Percentiles rank a stretch among this genome's conserved stretches.
phyloP scores from a whole-genome alignment of 2,888 invertebrate species.

The Diarsia brunnea region DNA sequence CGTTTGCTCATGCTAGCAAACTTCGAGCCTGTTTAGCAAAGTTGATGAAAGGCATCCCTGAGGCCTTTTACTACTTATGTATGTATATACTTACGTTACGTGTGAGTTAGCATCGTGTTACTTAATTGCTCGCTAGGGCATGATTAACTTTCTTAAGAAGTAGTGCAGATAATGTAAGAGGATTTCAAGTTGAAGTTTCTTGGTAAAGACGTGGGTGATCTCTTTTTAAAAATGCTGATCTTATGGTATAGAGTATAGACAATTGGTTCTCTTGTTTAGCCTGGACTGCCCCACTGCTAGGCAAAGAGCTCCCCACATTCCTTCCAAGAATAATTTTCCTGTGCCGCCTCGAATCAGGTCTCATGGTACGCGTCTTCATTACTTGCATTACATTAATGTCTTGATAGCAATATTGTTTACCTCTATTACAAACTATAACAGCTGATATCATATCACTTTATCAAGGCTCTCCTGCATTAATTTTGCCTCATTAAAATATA shows the following conservation, averaged over 20 bases:
- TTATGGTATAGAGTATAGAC: neutral
- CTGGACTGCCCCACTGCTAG: no score
- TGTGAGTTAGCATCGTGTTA: neutral
- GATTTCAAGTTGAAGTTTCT: neutral
- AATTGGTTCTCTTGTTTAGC: no score
- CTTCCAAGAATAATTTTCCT: no score
- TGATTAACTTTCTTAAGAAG: neutral
- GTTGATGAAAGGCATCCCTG: slow-evolving; percentile 19
- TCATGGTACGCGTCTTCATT: no score
- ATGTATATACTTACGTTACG: slow-evolving; percentile 11
- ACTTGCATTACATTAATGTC: no score
- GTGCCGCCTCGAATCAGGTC: no score
- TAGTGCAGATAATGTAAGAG: neutral
- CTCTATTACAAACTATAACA: neutral
- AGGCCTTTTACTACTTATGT: neutral
- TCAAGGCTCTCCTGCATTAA: neutral
- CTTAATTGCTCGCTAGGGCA: slow-evolving; percentile 5
- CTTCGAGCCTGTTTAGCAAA: slow-evolving; percentile 15
- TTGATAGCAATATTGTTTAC: neutral
- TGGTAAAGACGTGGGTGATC: neutral
- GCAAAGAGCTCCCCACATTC: no score
- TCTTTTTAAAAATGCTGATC: neutral
- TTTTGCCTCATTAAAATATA: neutral
- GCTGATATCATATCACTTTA: neutral
- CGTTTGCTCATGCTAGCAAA: slow-evolving; percentile 19